phyloP scores from a whole-genome alignment of 1,140 invertebrate genomes.

The Prorops nasuta region DNA sequence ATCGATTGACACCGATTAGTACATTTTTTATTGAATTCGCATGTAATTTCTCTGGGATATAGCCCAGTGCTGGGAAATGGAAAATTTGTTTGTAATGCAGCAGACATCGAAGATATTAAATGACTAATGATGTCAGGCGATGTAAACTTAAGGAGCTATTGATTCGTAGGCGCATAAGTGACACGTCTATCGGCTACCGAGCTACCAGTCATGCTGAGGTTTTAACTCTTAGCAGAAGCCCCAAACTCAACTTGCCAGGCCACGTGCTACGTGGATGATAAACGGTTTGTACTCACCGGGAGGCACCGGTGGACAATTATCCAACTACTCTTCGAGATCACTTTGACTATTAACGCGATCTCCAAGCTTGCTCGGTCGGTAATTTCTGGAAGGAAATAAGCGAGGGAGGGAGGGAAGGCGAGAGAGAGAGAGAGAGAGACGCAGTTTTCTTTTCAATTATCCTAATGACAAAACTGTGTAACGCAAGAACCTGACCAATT shows the following conservation, averaged over 20 bases:
- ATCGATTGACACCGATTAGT: too few relatives aligned
- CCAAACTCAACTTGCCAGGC: constrained; percentile 30
- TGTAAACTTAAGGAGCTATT: constrained; percentile 47
- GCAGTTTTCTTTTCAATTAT: too few relatives aligned
- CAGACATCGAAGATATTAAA: too few relatives aligned
- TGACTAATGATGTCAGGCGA: constrained; percentile 49
- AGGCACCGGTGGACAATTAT: constrained; percentile 32
- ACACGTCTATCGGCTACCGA: constrained; percentile 53
- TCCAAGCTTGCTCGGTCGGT: constrained; percentile 19
- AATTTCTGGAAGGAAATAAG: too few relatives aligned
- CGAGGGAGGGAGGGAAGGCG: too few relatives aligned
- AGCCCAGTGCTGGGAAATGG: too few relatives aligned
- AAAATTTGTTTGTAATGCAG: too few relatives aligned
- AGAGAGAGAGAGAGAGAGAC: too few relatives aligned
- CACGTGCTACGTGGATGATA: constrained; percentile 37
- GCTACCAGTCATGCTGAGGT: constrained; percentile 55
- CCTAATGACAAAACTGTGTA: too few relatives aligned
- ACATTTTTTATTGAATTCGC: too few relatives aligned
- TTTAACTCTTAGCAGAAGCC: constrained; percentile 46
- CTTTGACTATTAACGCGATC: constrained; percentile 6
- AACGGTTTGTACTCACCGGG: constrained; percentile 32
- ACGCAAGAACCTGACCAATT: too few relatives aligned
- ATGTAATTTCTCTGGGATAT: too few relatives aligned
- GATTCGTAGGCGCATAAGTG: constrained; percentile 53
- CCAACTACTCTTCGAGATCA: neutral